Conservation (phyloP, 2,888 invertebrate genomes). For the Amphipoea oculea region DNA sequence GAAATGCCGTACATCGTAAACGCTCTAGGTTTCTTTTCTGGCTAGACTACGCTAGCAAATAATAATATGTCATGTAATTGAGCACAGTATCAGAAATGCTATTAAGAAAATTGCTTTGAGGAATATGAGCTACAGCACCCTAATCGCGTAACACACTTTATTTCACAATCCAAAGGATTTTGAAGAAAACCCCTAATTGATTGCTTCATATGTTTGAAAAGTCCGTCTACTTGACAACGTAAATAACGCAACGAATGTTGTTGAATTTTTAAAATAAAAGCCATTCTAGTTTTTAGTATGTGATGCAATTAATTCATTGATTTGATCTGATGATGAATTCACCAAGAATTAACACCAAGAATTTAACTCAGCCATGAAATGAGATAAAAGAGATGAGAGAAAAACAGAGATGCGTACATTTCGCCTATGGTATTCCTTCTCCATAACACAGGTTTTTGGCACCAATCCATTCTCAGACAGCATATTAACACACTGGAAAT, state of each 20-base stretch:
- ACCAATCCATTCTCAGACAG: conserved; percentile 51
- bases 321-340: not conserved
- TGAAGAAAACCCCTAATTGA: not conserved
- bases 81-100: not conserved
- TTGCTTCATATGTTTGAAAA: not conserved
- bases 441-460: conserved; percentile 63
- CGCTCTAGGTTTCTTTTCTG: not conserved
- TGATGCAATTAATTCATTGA: not conserved
- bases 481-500: conserved; percentile 44
- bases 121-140: not conserved
- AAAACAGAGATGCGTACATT: conserved; percentile 47
- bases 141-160: not conserved
- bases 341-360: too few relatives aligned
- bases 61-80: not conserved
- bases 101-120: not conserved
- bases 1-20: too few relatives aligned
- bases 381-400: not conserved
- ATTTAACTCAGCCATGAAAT: not conserved
- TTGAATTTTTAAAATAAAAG: not conserved
- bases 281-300: not conserved
- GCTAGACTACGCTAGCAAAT: not conserved
- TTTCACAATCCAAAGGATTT: not conserved
- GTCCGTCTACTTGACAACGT: not conserved
- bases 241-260: not conserved
- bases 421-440: conserved; percentile 55